Conservation (phyloP, 2,888 invertebrate genomes). For the Drosophila mimica region DNA sequence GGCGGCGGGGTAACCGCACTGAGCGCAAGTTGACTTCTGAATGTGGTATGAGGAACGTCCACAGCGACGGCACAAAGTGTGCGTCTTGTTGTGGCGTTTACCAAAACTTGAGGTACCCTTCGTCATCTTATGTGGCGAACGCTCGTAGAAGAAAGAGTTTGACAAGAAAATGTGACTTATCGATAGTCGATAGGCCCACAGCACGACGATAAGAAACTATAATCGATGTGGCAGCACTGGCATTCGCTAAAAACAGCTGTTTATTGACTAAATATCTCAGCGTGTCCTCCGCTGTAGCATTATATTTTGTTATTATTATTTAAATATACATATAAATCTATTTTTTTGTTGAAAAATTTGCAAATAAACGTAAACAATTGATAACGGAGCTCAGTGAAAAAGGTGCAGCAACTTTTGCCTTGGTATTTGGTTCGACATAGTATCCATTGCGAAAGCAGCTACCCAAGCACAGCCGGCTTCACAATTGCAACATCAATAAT, state of each 20-base stretch:
- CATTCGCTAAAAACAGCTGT: conserved; percentile 30
- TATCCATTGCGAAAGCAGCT: conserved; percentile 83
- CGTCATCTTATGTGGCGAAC: conserved; percentile 87
- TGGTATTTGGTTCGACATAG: conserved; percentile 83
- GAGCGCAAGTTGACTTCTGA: conserved; percentile 98
- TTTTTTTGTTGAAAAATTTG: neutral
- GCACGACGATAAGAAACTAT: neutral
- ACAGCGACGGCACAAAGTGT: conserved; percentile 99
- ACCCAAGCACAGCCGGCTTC: conserved; percentile 50
- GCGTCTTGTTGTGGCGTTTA: conserved; percentile 99
- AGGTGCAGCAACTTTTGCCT: conserved; percentile 80
- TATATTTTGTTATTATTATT: conserved; percentile 11
- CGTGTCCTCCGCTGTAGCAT: conserved; percentile 13
- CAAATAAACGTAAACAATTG: conserved; percentile 7
- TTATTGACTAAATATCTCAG: conserved; percentile 20
- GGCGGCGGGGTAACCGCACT: conserved; percentile 98
- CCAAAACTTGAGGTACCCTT: conserved; percentile 99
- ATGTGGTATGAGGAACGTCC: conserved; percentile 99
- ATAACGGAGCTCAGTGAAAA: conserved; percentile 13
- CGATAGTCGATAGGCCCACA: neutral
- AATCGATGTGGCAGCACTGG: conserved; percentile 21
- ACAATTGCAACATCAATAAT: conserved; percentile 30
- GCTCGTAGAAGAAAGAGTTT: too few relatives aligned
- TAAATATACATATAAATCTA: conserved; percentile 3
- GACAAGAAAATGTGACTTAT: neutral